Conservation (phyloP, 2,888 invertebrate species). For the Trichogramma evanescens region DNA sequence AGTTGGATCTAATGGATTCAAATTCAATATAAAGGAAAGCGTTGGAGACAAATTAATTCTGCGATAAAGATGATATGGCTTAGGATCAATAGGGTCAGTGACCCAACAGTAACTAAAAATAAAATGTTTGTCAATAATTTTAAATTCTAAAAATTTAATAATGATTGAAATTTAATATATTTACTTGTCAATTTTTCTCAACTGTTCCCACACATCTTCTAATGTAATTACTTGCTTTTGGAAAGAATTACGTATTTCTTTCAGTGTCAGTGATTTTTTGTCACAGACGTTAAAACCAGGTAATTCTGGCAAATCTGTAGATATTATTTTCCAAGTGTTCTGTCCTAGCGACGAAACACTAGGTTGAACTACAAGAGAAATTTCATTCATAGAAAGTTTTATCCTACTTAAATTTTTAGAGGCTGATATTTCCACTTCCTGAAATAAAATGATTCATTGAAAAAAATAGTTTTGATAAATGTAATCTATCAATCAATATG, state of each 20-base stretch:
- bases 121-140: slow-evolving; percentile 7
- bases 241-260: slow-evolving; percentile 28
- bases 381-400: slow-evolving; percentile 30
- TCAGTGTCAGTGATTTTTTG: slow-evolving; percentile 27
- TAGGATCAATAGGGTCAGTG: slow-evolving; percentile 38
- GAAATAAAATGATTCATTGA: slow-evolving; percentile 9
- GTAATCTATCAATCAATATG: neutral
- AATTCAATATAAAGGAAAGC: slow-evolving; percentile 34
- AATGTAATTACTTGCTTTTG: slow-evolving; percentile 30
- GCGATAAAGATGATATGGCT: slow-evolving; percentile 39
- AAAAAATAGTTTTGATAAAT: neutral
- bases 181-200: slow-evolving; percentile 39
- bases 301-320: slow-evolving; percentile 35
- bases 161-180: slow-evolving; percentile 6
- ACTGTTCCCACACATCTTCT: slow-evolving; percentile 30
- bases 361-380: slow-evolving; percentile 30
- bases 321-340: slow-evolving; percentile 29
- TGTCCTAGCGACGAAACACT: slow-evolving; percentile 19
- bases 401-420: slow-evolving; percentile 29
- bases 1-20: slow-evolving; percentile 33
- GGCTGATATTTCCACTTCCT: slow-evolving; percentile 30
- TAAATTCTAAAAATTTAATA: neutral
- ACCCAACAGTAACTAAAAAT: slow-evolving; percentile 38
- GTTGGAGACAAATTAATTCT: slow-evolving; percentile 36
- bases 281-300: slow-evolving; percentile 26